Base-by-base conservation (phyloP, 2,888 invertebrate species). In the Acleris emargana region DNA sequence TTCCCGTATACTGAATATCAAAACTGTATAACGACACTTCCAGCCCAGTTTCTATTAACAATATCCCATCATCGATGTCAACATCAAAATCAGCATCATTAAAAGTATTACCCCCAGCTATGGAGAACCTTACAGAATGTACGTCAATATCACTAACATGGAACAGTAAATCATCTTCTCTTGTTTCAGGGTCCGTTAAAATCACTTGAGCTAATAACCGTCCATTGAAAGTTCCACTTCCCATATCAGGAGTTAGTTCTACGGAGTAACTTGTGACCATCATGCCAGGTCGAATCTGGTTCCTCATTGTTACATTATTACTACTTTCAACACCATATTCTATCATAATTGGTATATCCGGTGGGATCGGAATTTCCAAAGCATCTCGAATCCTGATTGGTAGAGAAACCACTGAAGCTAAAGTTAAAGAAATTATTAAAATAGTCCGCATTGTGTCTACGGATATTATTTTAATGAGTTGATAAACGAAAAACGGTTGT, bases 271-370 rank as follows among this genome's bases (percentile, higher is more conserved):
- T 74, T 2, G 60, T 71, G 0, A 83, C 73, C 1, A 38, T 13
- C 78, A 87, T 81, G 5, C 84, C 88, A 7, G 86, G 84, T 67
- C 87, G 77, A 32, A 86, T 64, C 54, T 76, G 69, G 51, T 79
- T 81, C 51, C 75, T 72, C 3, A 66, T n/a, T 4, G 52, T 59
- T 3, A 52, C 47, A 7, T 58, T 62, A 25, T 16, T 45, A 51
- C 32, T 49, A 11, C 51, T 32, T 47, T 47, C 51, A 13, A 60
- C 13, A n/a, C 51, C 66, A 25, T 66, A 32, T 52, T 66, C 58
- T 22, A 62, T 50, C 62, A 67, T 67, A 17, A 62, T 54, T 7
- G 67, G 62, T 43, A 67, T 53, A 1, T 57, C 51, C n/a, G 22
- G 18, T 17, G 60, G 28, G 13, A 42, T 17, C 17, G 42, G 42